Evolutionary conservation across 2,888 invertebrate species (phyloP), one percentile per base, ranked within the genome.

Genomic region (Cordylochernes scorpioides): DNA sequence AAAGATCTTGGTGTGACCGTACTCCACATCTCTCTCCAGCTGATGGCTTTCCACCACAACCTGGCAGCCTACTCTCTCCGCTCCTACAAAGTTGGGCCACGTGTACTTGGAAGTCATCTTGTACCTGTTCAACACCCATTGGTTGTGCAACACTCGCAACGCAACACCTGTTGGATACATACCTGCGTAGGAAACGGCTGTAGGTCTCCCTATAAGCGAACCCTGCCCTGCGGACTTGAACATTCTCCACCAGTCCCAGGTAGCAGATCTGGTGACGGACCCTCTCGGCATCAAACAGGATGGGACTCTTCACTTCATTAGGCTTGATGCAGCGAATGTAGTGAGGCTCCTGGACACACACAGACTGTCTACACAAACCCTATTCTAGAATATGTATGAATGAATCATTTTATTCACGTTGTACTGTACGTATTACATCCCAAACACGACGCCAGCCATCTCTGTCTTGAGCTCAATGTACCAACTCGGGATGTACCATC

Each of bases 311-410:
- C 29, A 73, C 64, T 45, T 88, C 82, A 55, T 91, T 94, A 15
- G 91, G 91, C 48, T 94, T 94, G 48, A 94, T 71, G 53, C 91
- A 94, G 35, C 91, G 68, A 40, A 91, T 78, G 58, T 91, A 94
- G 59, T 80, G 84, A 0, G 88, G 88, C 50, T 84, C 84, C 59
- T 54, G 2, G 12, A 6, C 12, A 22, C 14, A 4, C 22, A 22
- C 5, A 22, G 14, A 22, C 12, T 22, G 19, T 19, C n/a, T 19
- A 22, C 12, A n/a, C n/a, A n/a, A n/a, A n/a, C n/a, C n/a, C n/a
- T n/a, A n/a, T n/a, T n/a, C n/a, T n/a, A n/a, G n/a, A n/a, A n/a
- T n/a, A n/a, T n/a, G n/a, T n/a, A n/a, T n/a, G n/a, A n/a, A n/a
- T n/a, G n/a, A n/a, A n/a, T n/a, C n/a, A n/a, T n/a, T n/a, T n/a